Conservation (phyloP, 1,140 invertebrate species). For the Drosophila leontia region DNA sequence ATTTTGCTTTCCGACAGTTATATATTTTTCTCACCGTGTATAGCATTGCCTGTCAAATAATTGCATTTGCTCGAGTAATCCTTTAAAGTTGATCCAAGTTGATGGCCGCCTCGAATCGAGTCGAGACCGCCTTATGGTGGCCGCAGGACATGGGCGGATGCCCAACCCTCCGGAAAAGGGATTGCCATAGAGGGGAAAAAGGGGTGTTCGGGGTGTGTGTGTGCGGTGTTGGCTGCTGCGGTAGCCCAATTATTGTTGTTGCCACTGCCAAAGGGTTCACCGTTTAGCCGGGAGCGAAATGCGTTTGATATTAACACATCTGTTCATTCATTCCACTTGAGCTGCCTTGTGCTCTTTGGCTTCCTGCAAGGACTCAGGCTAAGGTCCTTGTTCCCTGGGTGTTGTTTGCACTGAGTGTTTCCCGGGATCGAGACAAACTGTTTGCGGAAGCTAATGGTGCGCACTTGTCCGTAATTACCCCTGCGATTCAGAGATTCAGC, state of each 20-base stretch:
- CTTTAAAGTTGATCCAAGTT: slow-evolving; percentile 84
- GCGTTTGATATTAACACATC: slow-evolving; percentile 85
- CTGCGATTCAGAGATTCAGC: slow-evolving; percentile 19
- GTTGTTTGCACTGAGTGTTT: slow-evolving; percentile 59
- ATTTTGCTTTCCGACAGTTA: not conserved
- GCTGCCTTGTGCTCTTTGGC: slow-evolving; percentile 49
- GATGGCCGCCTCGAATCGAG: slow-evolving; percentile 57
- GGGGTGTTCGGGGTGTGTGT: slow-evolving; percentile 12
- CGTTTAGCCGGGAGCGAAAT: slow-evolving; percentile 56
- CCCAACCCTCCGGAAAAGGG: slow-evolving; percentile 20
- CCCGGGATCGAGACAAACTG: slow-evolving; percentile 52
- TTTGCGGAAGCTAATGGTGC: slow-evolving; percentile 84
- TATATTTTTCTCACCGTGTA: slow-evolving; percentile 6
- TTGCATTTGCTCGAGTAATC: slow-evolving; percentile 84
- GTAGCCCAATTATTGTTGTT: slow-evolving; percentile 79
- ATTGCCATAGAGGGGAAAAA: not conserved
- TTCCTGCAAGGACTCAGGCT: slow-evolving; percentile 1
- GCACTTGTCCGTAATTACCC: slow-evolving; percentile 83
- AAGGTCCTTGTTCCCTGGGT: slow-evolving; percentile 24
- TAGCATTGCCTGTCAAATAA: slow-evolving; percentile 71
- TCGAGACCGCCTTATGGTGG: slow-evolving; percentile 45
- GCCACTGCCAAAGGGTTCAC: slow-evolving; percentile 67
- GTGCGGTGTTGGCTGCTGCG: slow-evolving; percentile 73
- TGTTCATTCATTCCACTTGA: slow-evolving; percentile 85
- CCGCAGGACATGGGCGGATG: slow-evolving; percentile 41